These are phyloP conservation scores for Therioaphis trifolii DNA, from an alignment of 2,888 invertebrate species.

Conservation along the genomic window DNA sequence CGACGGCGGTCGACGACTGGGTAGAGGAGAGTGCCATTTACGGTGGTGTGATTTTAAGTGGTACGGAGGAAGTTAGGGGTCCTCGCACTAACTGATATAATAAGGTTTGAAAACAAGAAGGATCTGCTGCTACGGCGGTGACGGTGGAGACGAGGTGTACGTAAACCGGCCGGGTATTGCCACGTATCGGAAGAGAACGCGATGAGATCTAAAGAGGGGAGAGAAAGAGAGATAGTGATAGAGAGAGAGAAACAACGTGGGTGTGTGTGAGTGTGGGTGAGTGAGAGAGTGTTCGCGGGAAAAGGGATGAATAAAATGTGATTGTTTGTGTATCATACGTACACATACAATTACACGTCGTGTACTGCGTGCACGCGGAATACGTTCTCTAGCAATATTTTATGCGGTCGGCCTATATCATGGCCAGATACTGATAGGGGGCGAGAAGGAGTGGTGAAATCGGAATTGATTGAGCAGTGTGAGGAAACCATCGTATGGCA, in stretches of 20 bases:
- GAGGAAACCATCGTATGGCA: background rate
- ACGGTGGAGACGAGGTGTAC: background rate
- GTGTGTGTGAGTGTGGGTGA: too few species aligned
- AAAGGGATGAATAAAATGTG: background rate
- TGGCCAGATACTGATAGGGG: background rate
- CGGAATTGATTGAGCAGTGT: conserved; percentile 30
- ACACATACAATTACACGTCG: background rate
- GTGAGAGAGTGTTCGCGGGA: too few species aligned
- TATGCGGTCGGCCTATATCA: too few species aligned
- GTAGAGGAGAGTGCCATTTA: conserved; percentile 20
- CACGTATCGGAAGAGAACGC: background rate
- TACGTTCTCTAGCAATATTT: too few species aligned
- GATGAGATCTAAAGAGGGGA: background rate
- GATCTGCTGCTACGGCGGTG: background rate
- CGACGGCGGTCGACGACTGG: background rate
- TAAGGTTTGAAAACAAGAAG: conserved; percentile 27
- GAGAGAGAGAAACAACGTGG: background rate
- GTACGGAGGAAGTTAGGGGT: conserved; percentile 13
- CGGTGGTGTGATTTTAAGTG: conserved; percentile 56
- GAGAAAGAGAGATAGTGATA: background rate
- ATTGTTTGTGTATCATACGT: background rate
- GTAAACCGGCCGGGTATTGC: background rate
- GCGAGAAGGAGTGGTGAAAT: background rate
- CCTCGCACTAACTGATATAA: conserved; percentile 24
- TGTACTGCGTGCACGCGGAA: too few species aligned